Evolutionary conservation across 2,888 invertebrate species (phyloP), one percentile per base, ranked within the genome.

Genomic region (Hypena proboscidalis): DNA sequence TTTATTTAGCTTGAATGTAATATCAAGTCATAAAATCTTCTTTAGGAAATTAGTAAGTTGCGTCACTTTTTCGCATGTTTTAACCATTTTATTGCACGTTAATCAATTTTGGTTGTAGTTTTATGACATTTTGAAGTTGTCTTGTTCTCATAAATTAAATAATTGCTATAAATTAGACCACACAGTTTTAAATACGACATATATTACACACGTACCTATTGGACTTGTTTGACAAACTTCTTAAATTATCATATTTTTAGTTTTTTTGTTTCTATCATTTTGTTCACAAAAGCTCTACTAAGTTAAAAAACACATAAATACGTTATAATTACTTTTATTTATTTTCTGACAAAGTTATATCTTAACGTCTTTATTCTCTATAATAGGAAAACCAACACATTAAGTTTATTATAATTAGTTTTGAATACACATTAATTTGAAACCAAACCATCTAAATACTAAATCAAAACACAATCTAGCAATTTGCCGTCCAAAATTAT

Each of bases 91-190:
- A 53, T 53, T 47, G 31, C n/a, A 7, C 11, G 29, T 33, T 39
- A 47, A 60, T 50, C 42, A 54, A 57, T 57, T 57, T 54, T 25
- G 2, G 15, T 38, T 42, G 45, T 25, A 11, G 40, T 57, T 45
- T 48, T 41, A 15, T 20, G 10, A 26, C 21, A 21, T 39, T 14
- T 17, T 26, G 9, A 9, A 17, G 7, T 10, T 36, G 13, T 37
- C 27, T 37, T 37, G 15, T 19, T 11, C 19, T 39, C 23, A 25
- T 39, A 39, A 31, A 39, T 31, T 31, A 30, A 19, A 34, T 19
- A 29, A 23, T 19, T 29, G 11, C 23, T 13, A 9, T 17, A 29
- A 14, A 37, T 11, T 6, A 11, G 31, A 31, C 38, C 38, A 39
- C 38, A 39, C 38, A 25, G 15, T 9, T 20, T n/a, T 11, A n/a